Percentiles rank a stretch among this genome's conserved stretches.
These are phyloP conservation scores for Meandrusa payeni DNA, from an alignment of 2,888 invertebrate genomes.

Conservation along the genomic window DNA sequence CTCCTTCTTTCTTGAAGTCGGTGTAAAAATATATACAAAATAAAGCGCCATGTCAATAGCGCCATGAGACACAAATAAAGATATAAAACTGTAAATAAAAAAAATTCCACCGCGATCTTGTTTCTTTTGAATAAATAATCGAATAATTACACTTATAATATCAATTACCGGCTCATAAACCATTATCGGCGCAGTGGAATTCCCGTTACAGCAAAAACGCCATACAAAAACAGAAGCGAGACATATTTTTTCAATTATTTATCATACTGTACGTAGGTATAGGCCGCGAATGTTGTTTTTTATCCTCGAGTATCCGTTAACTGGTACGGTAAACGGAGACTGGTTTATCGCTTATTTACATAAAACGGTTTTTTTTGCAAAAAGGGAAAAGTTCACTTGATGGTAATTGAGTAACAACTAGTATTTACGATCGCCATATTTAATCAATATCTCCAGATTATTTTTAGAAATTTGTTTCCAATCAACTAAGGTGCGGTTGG, in stretches of 20 bases:
- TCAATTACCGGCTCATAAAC: constrained; percentile 3
- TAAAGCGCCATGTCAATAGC: too few species aligned
- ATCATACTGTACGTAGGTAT: constrained; percentile 4
- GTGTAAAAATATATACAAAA: too few species aligned
- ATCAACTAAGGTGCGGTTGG: too few species aligned
- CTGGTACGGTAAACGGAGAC: constrained; percentile 32
- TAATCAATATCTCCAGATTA: too few species aligned
- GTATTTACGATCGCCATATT: too few species aligned
- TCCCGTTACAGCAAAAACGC: not conserved
- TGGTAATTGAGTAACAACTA: too few species aligned
- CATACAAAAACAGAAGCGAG: constrained; percentile 5
- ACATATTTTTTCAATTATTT: constrained; percentile 22
- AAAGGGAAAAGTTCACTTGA: too few species aligned
- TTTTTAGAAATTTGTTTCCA: too few species aligned
- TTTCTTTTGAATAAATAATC: constrained; percentile 3
- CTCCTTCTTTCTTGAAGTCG: too few species aligned
- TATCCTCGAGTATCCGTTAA: constrained; percentile 30
- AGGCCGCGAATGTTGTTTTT: constrained; percentile 22
- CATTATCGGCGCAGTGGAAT: constrained; percentile 8
- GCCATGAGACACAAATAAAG: too few species aligned
- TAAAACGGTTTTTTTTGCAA: too few species aligned
- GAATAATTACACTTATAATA: constrained; percentile 5
- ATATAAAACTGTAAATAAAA: too few species aligned
- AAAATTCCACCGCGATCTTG: not conserved
- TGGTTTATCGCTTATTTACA: constrained; percentile 30